Percentiles rank a stretch among this genome's conserved stretches.
These are phyloP conservation scores for Cataglyphis cursor DNA, from an alignment of 2,888 invertebrate species.

Conservation along the genomic window DNA sequence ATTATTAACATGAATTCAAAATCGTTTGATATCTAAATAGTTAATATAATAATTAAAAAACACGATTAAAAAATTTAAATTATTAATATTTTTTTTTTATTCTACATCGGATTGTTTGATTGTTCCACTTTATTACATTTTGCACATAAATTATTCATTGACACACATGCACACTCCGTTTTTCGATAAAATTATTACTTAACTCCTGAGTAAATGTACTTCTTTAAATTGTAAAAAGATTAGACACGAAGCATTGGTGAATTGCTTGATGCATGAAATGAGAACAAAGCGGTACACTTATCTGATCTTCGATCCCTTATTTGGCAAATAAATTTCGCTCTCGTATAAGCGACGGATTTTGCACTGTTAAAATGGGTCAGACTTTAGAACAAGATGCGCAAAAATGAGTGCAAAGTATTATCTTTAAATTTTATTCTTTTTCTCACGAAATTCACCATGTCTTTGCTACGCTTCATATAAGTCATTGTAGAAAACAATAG, in stretches of 20 bases:
- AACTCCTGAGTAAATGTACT: background rate
- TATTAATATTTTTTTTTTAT: background rate
- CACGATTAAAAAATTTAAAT: background rate
- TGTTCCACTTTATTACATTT: background rate
- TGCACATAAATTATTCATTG: background rate
- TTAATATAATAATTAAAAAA: background rate
- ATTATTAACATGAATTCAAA: background rate
- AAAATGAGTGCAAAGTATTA: background rate
- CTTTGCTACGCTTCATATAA: background rate
- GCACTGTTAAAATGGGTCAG: background rate
- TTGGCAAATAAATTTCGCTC: slow-evolving; percentile 23
- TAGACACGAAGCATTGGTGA: background rate
- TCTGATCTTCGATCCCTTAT: slow-evolving; percentile 6
- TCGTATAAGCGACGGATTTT: slow-evolving; percentile 4
- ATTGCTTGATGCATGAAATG: background rate
- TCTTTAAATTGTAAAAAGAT: background rate
- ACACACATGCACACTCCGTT: background rate
- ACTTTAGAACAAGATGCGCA: background rate
- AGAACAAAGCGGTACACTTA: slow-evolving; percentile 30
- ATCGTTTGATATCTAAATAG: background rate
- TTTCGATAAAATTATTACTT: background rate
- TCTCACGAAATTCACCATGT: background rate
- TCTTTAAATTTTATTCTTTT: background rate
- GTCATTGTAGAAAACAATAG: background rate
- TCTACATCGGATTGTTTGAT: background rate